Evolutionary conservation across 2,888 invertebrate species (phyloP).

Genomic region (Micoletzkya japonica): DNA sequence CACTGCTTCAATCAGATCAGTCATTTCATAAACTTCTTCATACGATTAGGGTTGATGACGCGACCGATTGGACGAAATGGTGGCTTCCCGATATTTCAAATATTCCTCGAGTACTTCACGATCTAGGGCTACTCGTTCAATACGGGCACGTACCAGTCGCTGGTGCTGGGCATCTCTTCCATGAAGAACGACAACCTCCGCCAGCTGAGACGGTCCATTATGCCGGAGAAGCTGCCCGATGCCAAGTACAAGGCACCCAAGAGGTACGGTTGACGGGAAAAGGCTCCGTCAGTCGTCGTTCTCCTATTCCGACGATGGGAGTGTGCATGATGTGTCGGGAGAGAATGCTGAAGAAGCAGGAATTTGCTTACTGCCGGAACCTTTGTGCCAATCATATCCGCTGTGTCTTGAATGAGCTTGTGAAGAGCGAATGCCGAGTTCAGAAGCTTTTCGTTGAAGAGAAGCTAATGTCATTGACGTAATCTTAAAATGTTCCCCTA

Average conservation of each 20-base stretch:
- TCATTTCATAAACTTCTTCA: neutral
- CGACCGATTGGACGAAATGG: too few species aligned
- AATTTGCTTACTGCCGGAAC: too few species aligned
- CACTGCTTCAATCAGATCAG: too few species aligned
- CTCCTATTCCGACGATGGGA: neutral
- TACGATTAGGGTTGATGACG: neutral
- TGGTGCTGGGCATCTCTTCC: conserved; percentile 75
- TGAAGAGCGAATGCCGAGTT: neutral
- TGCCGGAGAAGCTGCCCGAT: conserved; percentile 38
- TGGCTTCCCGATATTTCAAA: too few species aligned
- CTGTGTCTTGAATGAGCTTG: too few species aligned
- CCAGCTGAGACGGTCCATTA: conserved; percentile 21
- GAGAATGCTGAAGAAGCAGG: too few species aligned
- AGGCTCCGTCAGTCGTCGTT: neutral
- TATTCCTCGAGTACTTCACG: too few species aligned
- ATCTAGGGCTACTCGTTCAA: conserved; percentile 72
- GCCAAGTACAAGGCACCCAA: conserved; percentile 39
- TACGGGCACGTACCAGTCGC: conserved; percentile 87
- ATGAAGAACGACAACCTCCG: conserved; percentile 55
- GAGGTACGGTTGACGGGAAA: conserved; percentile 28
- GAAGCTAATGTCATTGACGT: neutral
- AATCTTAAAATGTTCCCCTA: conserved; percentile 25
- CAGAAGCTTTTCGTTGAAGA: neutral
- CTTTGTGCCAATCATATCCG: too few species aligned
- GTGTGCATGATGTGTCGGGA: too few species aligned